Evolutionary conservation across 2,888 invertebrate genomes (phyloP).

Genomic region (Patella pellucida): DNA sequence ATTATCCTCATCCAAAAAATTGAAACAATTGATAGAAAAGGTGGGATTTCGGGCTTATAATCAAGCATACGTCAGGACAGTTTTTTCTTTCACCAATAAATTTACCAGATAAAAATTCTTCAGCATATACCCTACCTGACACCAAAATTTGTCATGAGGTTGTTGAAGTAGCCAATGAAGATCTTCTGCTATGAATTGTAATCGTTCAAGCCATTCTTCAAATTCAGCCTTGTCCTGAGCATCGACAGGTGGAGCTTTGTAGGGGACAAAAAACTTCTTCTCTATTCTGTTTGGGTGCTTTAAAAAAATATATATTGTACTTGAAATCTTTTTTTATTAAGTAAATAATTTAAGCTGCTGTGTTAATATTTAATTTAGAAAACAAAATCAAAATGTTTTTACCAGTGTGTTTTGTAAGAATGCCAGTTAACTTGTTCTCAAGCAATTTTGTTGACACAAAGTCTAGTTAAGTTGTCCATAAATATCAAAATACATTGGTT

Average conservation of each 20-base stretch:
- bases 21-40: not conserved
- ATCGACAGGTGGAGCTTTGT: slow-evolving; percentile 72
- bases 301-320: slow-evolving; percentile 33
- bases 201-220: slow-evolving; percentile 79
- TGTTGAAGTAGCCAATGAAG: slow-evolving; percentile 80
- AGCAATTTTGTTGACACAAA: too few species aligned
- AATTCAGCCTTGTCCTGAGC: slow-evolving; percentile 67
- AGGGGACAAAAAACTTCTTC: slow-evolving; percentile 75
- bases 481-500: too few species aligned
- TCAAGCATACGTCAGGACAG: too few species aligned
- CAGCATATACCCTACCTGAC: slow-evolving; percentile 72
- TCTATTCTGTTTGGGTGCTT: slow-evolving; percentile 77
- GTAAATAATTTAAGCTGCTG: too few species aligned
- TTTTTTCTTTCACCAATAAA: not conserved
- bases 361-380: too few species aligned
- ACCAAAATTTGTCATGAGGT: slow-evolving; percentile 76
- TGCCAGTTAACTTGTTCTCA: too few species aligned
- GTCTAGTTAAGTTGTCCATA: too few species aligned
- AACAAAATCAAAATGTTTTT: too few species aligned
- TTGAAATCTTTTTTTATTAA: too few species aligned
- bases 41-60: not conserved
- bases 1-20: not conserved
- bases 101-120: not conserved
- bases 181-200: slow-evolving; percentile 78
- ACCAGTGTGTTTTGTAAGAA: too few species aligned